phyloP scores from a whole-genome alignment of 2,888 invertebrate species.

The Apodemia mormo region DNA sequence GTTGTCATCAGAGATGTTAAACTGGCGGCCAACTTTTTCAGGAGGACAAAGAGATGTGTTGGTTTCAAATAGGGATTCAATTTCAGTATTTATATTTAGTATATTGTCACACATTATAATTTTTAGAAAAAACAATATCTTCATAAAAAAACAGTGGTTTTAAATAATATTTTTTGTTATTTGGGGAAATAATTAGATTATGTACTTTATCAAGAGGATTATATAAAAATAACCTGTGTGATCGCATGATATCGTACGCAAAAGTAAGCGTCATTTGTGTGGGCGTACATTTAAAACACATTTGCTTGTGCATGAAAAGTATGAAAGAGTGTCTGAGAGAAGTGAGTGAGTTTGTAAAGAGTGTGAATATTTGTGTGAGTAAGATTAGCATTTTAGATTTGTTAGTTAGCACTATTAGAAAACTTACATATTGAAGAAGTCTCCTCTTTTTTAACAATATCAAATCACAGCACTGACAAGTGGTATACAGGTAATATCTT shows the following conservation, averaged over 20 bases:
- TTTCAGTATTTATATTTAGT: neutral
- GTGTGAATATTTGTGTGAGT: neutral
- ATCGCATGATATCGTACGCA: too few relatives aligned
- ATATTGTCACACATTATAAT: neutral
- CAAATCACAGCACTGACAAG: neutral
- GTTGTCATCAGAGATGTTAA: neutral
- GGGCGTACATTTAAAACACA: neutral
- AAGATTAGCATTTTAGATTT: neutral
- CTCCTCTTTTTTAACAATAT: neutral
- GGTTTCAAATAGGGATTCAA: neutral
- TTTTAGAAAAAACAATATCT: neutral
- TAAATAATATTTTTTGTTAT: too few relatives aligned
- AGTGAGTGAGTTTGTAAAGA: neutral
- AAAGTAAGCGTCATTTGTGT: too few relatives aligned
- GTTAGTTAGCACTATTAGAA: neutral
- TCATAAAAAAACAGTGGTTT: neutral
- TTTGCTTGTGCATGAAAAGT: neutral
- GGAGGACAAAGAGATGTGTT: slow-evolving; percentile 7
- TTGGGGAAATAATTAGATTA: too few relatives aligned
- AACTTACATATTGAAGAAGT: neutral
- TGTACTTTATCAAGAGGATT: too few relatives aligned
- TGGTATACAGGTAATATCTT: slow-evolving; percentile 3
- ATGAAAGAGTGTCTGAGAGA: neutral
- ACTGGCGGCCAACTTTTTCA: too few relatives aligned
- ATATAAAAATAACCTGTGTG: too few relatives aligned